Percentiles rank a stretch among this genome's conserved stretches.
phyloP scores from a whole-genome alignment of 2,113 vertebrate genomes.

The Jacana jacana region DNA sequence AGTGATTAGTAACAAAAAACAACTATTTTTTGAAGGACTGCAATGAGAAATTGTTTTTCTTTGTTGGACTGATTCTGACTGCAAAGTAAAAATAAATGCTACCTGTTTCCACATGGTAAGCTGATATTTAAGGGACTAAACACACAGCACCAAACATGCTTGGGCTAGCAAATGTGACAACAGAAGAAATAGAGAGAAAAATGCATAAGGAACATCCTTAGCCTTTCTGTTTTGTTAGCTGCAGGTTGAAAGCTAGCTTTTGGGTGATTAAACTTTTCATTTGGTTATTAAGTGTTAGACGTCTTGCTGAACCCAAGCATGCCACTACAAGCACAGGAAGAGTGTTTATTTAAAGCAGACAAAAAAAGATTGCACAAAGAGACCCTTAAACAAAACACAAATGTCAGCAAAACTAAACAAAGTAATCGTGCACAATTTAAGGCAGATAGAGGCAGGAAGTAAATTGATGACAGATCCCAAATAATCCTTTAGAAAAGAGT shows the following conservation, averaged over 20 bases:
- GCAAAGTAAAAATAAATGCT: conserved; percentile 25
- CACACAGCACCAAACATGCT: conserved; percentile 31
- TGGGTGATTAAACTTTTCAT: conserved; percentile 70
- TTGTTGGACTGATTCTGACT: background rate
- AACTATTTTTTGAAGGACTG: background rate
- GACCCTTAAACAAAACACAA: conserved; percentile 41
- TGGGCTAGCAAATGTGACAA: conserved; percentile 42
- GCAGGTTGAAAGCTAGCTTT: conserved; percentile 69
- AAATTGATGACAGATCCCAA: conserved; percentile 26
- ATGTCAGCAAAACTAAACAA: conserved; percentile 57
- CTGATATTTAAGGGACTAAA: conserved; percentile 38
- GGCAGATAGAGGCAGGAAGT: conserved; percentile 13
- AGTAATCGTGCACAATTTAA: conserved; percentile 29
- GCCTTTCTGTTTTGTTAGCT: conserved; percentile 62
- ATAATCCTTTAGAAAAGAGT: conserved; percentile 32
- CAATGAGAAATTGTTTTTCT: background rate
- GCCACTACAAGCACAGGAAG: conserved; percentile 43
- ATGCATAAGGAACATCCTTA: conserved; percentile 23
- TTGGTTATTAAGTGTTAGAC: conserved; percentile 71
- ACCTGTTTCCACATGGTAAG: conserved; percentile 22
- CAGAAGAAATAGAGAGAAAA: conserved; percentile 44
- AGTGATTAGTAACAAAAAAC: background rate
- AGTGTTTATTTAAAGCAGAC: conserved; percentile 43
- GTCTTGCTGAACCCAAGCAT: conserved; percentile 58
- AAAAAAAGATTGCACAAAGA: conserved; percentile 50